Evolutionary conservation across 1,140 invertebrate genomes (phyloP).

Genomic region (Cydia strobilella): DNA sequence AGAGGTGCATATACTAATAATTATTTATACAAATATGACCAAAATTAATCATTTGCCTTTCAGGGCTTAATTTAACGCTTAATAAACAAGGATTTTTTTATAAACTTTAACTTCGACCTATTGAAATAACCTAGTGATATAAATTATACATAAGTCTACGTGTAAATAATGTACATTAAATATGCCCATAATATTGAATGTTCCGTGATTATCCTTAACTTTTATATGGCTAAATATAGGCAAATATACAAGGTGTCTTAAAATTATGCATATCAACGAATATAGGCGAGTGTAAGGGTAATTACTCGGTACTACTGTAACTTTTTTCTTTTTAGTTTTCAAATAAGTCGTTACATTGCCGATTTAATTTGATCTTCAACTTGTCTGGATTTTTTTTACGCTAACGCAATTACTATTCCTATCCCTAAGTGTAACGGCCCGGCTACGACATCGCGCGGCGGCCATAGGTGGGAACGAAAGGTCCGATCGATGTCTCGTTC

Average conservation of each 20-base stretch:
- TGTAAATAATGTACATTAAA: slow-evolving; percentile 57
- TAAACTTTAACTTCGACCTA: background rate
- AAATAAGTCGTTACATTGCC: background rate
- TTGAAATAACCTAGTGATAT: slow-evolving; percentile 5
- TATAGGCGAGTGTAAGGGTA: slow-evolving; percentile 53
- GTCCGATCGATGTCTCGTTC: too few relatives aligned
- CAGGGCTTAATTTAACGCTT: background rate
- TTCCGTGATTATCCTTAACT: slow-evolving; percentile 46
- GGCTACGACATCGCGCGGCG: too few relatives aligned
- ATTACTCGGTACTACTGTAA: slow-evolving; percentile 44
- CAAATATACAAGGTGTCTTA: slow-evolving; percentile 77
- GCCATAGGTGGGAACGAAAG: too few relatives aligned
- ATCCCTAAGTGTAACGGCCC: too few relatives aligned
- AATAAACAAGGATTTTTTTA: background rate
- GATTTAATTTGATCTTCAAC: background rate
- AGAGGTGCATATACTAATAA: background rate
- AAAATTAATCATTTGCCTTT: background rate
- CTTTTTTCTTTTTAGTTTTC: slow-evolving; percentile 39
- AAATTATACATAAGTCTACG: slow-evolving; percentile 26
- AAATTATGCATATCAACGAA: slow-evolving; percentile 79
- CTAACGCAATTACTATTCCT: background rate
- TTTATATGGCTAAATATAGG: slow-evolving; percentile 53
- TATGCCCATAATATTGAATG: slow-evolving; percentile 40
- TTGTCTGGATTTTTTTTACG: background rate
- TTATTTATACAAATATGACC: background rate